Base-by-base conservation (phyloP, 1,140 invertebrate species). In the Mesaphorura yosii region DNA sequence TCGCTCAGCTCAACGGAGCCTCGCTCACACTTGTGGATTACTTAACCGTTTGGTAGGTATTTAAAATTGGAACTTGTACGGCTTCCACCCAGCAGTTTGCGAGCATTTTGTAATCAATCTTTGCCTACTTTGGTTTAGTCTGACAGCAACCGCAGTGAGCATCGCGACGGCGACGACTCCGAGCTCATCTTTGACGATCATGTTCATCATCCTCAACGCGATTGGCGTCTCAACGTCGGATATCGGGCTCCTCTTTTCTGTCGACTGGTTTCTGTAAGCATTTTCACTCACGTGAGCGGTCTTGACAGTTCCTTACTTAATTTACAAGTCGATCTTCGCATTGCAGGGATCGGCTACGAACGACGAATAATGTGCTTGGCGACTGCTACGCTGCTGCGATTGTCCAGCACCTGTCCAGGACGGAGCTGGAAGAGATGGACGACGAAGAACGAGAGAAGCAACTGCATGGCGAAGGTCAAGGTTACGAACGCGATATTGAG, bases 121-220 rank as follows among this genome's bases (percentile, higher is more conserved):
- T 39, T n/a, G n/a, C n/a, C n/a, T n/a, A n/a, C n/a, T 22, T 47
- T n/a, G 7, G 10, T 51, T 34, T 53, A 89, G 86, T 61, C 72
- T 94, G 53, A 88, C 88, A 26, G 86, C 88, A 3, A 93, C 89
- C 1, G 84, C 86, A 29, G 87, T 88, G 17, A 89, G 86, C 39
- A 82, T 94, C 64, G 93, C 90, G 15, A 88, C 89, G 42, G 88
- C 89, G 2, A 88, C 86, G 53, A 88, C 94, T 15, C 91, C 92
- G 1, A 89, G 85, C 67, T 90, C 91, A 22, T 89, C 90, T 1
- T 72, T 94, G 56, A 86, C 93, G 4, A 73, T 92, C 22, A 77
- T 94, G 38, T 72, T 88, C 1, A 85, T 88, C 39, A 80, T 88
- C 2, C 71, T 95, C 17, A 85, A 88, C 47, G 84, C 90, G 22